phyloP scores from a whole-genome alignment of 35 echinoderm and acorn worm genomes.

The Holothuria glaberrima region DNA sequence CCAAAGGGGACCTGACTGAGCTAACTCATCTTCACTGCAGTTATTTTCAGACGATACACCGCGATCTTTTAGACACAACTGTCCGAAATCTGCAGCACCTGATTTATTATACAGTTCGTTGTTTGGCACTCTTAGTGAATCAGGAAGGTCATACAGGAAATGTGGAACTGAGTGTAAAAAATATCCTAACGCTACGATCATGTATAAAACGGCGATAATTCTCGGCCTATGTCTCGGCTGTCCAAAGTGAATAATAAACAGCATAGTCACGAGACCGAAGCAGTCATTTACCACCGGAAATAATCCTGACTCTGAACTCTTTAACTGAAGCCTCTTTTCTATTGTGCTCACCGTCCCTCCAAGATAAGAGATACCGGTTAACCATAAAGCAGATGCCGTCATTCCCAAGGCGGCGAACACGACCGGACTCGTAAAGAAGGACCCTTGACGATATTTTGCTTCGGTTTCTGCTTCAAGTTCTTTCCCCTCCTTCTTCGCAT shows the following conservation, averaged over 20 bases:
- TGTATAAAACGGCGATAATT: slow-evolving; percentile 32
- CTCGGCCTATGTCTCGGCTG: slow-evolving; percentile 45
- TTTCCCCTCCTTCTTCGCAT: background rate
- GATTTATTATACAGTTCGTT: background rate
- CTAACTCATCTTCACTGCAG: background rate
- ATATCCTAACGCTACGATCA: slow-evolving; percentile 36
- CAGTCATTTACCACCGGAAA: slow-evolving; percentile 58
- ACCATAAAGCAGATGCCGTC: slow-evolving; percentile 29
- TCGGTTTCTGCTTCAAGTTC: background rate
- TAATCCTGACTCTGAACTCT: slow-evolving; percentile 48
- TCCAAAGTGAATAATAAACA: slow-evolving; percentile 54
- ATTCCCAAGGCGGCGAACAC: slow-evolving; percentile 31
- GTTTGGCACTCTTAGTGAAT: slow-evolving; percentile 4
- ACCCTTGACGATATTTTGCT: background rate
- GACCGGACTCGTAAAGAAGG: slow-evolving; percentile 31
- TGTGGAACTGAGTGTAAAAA: slow-evolving; percentile 43
- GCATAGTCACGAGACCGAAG: slow-evolving; percentile 20
- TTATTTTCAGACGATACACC: no score
- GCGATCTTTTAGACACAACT: slow-evolving; percentile 1
- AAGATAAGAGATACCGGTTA: slow-evolving; percentile 31
- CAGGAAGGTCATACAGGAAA: slow-evolving; percentile 41
- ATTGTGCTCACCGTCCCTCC: slow-evolving; percentile 56
- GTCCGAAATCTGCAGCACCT: background rate
- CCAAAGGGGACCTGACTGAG: slow-evolving; percentile 31
- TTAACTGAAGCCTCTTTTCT: slow-evolving; percentile 47